phyloP scores from a whole-genome alignment of 2,797 vertebrate species.

The Schizothorax lantsangensis region DNA sequence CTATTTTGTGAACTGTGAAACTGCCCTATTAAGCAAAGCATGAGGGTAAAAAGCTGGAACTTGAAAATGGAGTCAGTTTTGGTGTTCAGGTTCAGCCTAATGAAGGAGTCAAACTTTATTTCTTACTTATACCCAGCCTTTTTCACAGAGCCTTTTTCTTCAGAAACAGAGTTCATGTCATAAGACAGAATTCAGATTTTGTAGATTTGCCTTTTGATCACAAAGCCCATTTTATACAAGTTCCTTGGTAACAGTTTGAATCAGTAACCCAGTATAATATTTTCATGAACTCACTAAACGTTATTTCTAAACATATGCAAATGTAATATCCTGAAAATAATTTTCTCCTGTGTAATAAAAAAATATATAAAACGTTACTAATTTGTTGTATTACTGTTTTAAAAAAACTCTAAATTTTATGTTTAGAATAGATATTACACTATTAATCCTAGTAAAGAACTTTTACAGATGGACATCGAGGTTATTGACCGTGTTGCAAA shows the following conservation, averaged over 20 bases:
- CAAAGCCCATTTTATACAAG: conserved; percentile 49
- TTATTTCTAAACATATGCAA: conserved; percentile 40
- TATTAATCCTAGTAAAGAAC: neutral
- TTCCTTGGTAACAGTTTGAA: conserved; percentile 30
- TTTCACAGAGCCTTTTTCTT: conserved; percentile 28
- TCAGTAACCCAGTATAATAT: conserved; percentile 32
- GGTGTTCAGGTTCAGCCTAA: conserved; percentile 29
- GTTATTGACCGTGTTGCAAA: neutral
- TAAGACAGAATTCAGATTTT: conserved; percentile 48
- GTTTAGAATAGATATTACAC: neutral
- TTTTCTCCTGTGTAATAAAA: conserved; percentile 2
- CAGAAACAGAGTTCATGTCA: conserved; percentile 1
- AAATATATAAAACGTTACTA: neutral
- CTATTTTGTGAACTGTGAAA: conserved; percentile 72
- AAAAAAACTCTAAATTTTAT: neutral
- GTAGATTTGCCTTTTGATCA: conserved; percentile 55
- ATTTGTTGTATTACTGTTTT: neutral
- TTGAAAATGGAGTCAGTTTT: neutral
- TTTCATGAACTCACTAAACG: conserved; percentile 41
- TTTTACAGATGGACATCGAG: neutral
- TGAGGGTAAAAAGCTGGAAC: conserved; percentile 34
- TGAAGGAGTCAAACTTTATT: conserved; percentile 24
- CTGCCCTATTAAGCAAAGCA: conserved; percentile 13
- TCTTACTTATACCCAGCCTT: conserved; percentile 11
- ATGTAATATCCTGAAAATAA: conserved; percentile 11